Conservation (phyloP, 2,113 vertebrate species). For the Indicator maculatus region DNA sequence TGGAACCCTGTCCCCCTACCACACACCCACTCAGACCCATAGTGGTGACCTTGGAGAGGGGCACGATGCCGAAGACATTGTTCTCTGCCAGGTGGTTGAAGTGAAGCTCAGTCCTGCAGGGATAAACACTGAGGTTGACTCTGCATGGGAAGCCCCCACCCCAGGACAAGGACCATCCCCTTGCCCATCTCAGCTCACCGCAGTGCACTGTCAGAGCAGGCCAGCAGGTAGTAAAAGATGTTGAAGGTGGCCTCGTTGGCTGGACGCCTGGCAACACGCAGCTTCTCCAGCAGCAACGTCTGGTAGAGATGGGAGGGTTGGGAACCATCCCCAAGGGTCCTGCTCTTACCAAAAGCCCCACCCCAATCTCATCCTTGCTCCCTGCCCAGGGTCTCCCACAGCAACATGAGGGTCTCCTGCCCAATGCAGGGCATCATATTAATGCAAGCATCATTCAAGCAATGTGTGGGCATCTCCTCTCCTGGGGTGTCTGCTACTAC, state of each 20-base stretch:
- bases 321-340: not conserved
- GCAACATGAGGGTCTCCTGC: not conserved
- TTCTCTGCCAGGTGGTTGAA: constrained; percentile 94
- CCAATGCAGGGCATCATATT: rapidly evolving
- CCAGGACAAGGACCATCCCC: rapidly evolving
- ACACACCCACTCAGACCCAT: rapidly evolving
- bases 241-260: constrained; percentile 89
- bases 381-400: rapidly evolving
- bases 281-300: constrained; percentile 96
- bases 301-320: constrained; percentile 20
- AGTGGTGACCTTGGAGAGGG: constrained; percentile 85
- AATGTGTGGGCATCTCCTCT: not conserved
- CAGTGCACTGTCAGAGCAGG: constrained; percentile 87
- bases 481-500: not conserved
- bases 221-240: constrained; percentile 94
- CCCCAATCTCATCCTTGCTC: not conserved
- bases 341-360: rapidly evolving
- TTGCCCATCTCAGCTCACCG: constrained; percentile 73
- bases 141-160: rapidly evolving
- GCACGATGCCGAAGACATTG: constrained; percentile 88
- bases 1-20: not conserved
- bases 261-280: constrained; percentile 87
- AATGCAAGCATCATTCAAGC: not conserved
- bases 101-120: constrained; percentile 92
- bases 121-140: not conserved